A percentile compares a stretch with the other conserved stretches of the same genome.
Conservation (phyloP, 35 echinoderm and acorn worm genomes). For the Acanthaster planci region DNA sequence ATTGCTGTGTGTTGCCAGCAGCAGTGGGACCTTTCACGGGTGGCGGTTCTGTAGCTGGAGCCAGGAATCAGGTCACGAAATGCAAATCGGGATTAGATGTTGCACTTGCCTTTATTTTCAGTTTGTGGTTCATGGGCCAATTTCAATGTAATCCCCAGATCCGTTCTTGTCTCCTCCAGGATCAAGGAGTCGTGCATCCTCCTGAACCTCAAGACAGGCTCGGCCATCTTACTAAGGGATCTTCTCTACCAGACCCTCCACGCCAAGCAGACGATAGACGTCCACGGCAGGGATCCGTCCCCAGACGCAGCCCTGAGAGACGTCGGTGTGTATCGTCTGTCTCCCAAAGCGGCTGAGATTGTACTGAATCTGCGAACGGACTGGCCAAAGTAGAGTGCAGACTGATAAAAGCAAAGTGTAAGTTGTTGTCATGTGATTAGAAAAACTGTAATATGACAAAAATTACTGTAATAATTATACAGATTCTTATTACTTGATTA, state of each 20-base stretch:
- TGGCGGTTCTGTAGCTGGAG: too few relatives aligned
- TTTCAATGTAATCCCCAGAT: too few relatives aligned
- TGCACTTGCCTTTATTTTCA: too few relatives aligned
- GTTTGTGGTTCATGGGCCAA: too few relatives aligned
- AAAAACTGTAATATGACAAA: too few relatives aligned
- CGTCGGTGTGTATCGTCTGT: conserved; percentile 70
- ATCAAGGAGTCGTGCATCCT: conserved; percentile 74
- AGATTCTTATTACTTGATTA: too few relatives aligned
- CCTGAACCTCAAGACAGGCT: conserved; percentile 61
- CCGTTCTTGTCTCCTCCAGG: conserved; percentile 35
- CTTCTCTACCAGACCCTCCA: conserved; percentile 59
- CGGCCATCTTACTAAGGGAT: conserved; percentile 72
- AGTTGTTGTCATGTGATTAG: too few relatives aligned
- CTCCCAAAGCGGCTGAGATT: conserved; percentile 44
- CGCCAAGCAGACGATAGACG: conserved; percentile 41
- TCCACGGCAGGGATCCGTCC: neutral
- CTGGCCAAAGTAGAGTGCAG: conserved; percentile 50
- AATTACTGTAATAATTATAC: too few relatives aligned
- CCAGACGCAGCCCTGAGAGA: conserved; percentile 54
- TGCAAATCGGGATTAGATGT: too few relatives aligned
- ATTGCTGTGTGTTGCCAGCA: too few relatives aligned
- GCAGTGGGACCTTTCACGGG: too few relatives aligned
- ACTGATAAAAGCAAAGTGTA: neutral
- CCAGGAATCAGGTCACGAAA: too few relatives aligned
- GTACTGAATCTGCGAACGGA: conserved; percentile 66